Evolutionary conservation across 2,888 invertebrate species (phyloP).

Genomic region (Hirtodrosophila alboralis): DNA sequence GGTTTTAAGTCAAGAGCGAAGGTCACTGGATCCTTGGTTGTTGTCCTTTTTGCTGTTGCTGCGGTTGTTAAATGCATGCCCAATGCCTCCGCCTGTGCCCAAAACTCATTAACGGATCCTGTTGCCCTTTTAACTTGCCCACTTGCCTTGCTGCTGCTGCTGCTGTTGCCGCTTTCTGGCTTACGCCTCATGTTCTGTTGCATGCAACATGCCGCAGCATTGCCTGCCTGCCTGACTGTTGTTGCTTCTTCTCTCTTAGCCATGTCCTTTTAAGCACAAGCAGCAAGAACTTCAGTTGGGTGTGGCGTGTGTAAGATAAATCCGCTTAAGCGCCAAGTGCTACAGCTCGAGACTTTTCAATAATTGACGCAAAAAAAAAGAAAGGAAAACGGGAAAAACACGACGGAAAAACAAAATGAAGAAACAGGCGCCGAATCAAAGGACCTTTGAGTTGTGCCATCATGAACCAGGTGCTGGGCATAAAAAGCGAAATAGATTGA

Average conservation of each 20-base stretch:
- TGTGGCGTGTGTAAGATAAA: constrained; percentile 40
- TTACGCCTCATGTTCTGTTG: constrained; percentile 30
- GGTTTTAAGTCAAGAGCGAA: constrained; percentile 72
- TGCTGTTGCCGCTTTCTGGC: too few relatives aligned
- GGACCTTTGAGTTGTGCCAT: constrained; percentile 52
- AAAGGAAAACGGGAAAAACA: constrained; percentile 25
- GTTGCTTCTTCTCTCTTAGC: constrained; percentile 7
- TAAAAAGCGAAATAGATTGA: constrained; percentile 30
- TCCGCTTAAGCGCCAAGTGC: constrained; percentile 66
- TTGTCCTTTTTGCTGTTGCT: constrained; percentile 25
- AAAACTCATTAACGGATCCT: constrained; percentile 69
- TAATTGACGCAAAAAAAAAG: constrained; percentile 62
- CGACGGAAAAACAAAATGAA: constrained; percentile 21
- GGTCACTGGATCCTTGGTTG: constrained; percentile 42
- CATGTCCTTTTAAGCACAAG: constrained; percentile 39
- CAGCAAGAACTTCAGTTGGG: constrained; percentile 1
- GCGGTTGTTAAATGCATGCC: constrained; percentile 62
- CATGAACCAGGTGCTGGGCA: constrained; percentile 53
- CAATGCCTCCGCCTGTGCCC: constrained; percentile 27
- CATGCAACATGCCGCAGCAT: constrained; percentile 46
- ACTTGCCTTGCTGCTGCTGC: constrained; percentile 32
- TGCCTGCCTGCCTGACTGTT: constrained; percentile 4
- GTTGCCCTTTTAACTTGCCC: constrained; percentile 58
- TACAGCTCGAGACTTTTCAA: constrained; percentile 66
- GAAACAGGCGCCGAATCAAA: constrained; percentile 53